phyloP scores from a whole-genome alignment of 2,797 vertebrate genomes.

The Pelodytes ibericus region DNA sequence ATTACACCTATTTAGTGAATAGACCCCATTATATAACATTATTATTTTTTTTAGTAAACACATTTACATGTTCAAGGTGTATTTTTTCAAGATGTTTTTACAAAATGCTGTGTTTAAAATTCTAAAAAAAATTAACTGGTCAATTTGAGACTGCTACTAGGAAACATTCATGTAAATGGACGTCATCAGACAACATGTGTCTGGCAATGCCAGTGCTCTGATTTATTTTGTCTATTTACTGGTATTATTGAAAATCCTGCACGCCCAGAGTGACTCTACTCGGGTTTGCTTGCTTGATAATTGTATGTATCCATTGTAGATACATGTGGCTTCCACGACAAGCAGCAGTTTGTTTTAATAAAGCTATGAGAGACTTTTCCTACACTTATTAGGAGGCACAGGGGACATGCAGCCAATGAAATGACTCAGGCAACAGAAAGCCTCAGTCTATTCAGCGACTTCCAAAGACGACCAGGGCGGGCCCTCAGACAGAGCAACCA shows the following conservation, averaged over 20 bases:
- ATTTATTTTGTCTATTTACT: slow-evolving; percentile 41
- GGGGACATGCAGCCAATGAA: slow-evolving; percentile 40
- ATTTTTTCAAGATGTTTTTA: no score
- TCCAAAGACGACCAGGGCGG: slow-evolving; percentile 33
- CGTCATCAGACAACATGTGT: background rate
- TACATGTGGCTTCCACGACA: slow-evolving; percentile 15
- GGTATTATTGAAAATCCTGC: slow-evolving; percentile 37
- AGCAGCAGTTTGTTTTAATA: slow-evolving; percentile 50
- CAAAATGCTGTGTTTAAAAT: no score
- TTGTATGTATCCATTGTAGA: slow-evolving; percentile 46
- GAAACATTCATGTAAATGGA: background rate
- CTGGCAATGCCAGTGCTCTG: background rate
- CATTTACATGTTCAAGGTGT: no score
- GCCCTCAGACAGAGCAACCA: slow-evolving; percentile 41
- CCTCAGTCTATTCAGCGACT: background rate
- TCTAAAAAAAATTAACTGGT: no score
- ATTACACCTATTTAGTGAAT: no score
- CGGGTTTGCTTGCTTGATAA: slow-evolving; percentile 20
- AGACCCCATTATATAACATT: no score
- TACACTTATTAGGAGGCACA: slow-evolving; percentile 50
- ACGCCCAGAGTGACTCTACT: slow-evolving; percentile 9
- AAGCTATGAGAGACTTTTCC: slow-evolving; percentile 50
- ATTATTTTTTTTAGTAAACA: no score
- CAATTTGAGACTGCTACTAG: no score
- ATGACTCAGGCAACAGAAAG: slow-evolving; percentile 24